Conservation (phyloP, 1,140 invertebrate species). For the Homalodisca vitripennis region DNA sequence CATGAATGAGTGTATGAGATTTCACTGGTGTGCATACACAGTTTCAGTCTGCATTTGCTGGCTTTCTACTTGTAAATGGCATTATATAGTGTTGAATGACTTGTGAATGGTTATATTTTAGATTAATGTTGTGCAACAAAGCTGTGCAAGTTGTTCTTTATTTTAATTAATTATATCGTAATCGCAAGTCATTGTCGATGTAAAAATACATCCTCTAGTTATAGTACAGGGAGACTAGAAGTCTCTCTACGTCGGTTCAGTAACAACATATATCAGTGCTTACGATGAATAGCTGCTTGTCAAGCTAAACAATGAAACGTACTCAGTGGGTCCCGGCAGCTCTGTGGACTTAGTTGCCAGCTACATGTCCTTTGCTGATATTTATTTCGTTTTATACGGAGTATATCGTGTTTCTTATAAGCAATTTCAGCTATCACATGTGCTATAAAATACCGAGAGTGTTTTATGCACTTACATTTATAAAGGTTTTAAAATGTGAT, state of each 20-base stretch:
- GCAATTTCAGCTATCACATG: background rate
- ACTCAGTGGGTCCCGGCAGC: slow-evolving; percentile 21
- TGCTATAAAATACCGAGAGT: too few species aligned
- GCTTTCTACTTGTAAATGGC: slow-evolving; percentile 23
- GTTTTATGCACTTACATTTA: too few species aligned
- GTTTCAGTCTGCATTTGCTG: slow-evolving; percentile 21
- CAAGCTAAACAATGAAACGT: background rate
- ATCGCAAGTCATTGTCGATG: too few species aligned
- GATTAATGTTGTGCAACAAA: slow-evolving; percentile 17
- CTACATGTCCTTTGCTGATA: background rate
- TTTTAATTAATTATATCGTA: too few species aligned
- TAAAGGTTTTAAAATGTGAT: background rate
- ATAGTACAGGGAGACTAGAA: too few species aligned
- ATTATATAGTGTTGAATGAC: slow-evolving; percentile 16
- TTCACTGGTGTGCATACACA: slow-evolving; percentile 1
- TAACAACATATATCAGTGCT: background rate
- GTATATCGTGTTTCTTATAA: background rate
- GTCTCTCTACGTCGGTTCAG: too few species aligned
- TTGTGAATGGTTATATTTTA: slow-evolving; percentile 21
- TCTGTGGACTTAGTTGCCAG: background rate
- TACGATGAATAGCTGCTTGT: background rate
- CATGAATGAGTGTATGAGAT: slow-evolving; percentile 12
- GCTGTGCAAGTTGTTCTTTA: background rate
- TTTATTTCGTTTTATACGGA: background rate
- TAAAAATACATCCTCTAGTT: too few species aligned